Conservation (phyloP, 2,797 vertebrate genomes). For the Mormyrus hasselquistii region DNA sequence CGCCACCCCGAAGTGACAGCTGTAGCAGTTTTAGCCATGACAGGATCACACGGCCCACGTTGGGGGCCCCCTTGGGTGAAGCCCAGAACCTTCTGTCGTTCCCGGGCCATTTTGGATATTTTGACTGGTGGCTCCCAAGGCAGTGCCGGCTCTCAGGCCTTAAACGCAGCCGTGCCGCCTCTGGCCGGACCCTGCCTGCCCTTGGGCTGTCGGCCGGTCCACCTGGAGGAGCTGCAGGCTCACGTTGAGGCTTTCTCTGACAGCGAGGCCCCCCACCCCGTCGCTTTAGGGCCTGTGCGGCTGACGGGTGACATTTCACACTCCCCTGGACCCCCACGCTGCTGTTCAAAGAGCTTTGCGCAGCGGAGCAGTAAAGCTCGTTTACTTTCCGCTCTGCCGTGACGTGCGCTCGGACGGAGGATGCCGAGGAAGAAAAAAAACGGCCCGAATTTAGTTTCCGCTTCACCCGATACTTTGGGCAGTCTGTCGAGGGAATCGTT, state of each 20-base stretch:
- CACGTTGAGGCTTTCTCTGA: neutral
- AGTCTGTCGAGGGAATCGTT: conserved; percentile 7
- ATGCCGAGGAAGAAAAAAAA: no score
- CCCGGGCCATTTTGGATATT: conserved; percentile 50
- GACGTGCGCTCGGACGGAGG: neutral
- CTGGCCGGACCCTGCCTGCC: neutral
- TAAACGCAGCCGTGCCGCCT: neutral
- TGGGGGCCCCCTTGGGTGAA: conserved; percentile 29
- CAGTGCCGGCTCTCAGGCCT: conserved; percentile 12
- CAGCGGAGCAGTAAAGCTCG: neutral
- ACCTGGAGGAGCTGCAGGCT: neutral
- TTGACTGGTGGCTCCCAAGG: conserved; percentile 44
- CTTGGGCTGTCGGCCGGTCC: neutral
- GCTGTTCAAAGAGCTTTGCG: neutral
- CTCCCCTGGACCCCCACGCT: neutral
- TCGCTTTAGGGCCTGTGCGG: neutral
- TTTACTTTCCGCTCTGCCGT: neutral
- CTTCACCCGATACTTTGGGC: neutral
- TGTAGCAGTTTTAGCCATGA: conserved; percentile 51
- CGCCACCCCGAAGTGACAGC: conserved; percentile 45
- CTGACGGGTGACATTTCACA: neutral
- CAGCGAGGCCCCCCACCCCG: neutral
- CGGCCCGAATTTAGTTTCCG: neutral
- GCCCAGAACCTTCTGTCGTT: conserved; percentile 30
- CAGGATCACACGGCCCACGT: conserved; percentile 39